Evolutionary conservation across 2,888 invertebrate genomes (phyloP), one percentile per base, ranked within the genome.

Genomic region (Dasypogon diadema): DNA sequence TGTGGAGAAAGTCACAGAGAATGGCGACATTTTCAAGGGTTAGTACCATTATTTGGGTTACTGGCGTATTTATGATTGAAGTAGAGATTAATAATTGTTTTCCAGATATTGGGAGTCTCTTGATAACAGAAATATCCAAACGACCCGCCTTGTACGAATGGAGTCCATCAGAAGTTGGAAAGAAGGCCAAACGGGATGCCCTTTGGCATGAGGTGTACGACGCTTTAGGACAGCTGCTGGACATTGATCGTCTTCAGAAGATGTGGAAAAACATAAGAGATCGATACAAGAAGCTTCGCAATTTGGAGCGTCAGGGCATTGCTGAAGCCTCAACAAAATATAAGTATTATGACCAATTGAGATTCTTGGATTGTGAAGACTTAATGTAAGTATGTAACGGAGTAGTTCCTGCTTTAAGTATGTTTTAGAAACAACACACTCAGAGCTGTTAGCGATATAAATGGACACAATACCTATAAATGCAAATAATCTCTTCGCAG

Each of bases 211-310:
- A 79, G 21, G 76, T 79, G 0, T 79, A 76, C 34, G 77, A 79
- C 1, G 75, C 78, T 0, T 58, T 79, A 2, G 79, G 78, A 0
- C 74, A 65, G 22, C 30, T 76, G 1, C 73, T 79, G 4, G 55
- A 75, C 22, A 63, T 79, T 1, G 78, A 77, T 48, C 77, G 79
- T 0, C 75, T 79, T 3, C 79, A 79, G n/a, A 79, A 79, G 24
- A 79, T 79, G 12, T 79, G 79, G 79, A 79, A 75, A 5, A 79
- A 79, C 12, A 79, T 79, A 1, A 68, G 78, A 0, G 79, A 79
- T 14, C 76, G 79, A 0, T 79, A 79, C 70, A 77, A 63, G n/a
- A 79, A 77, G 46, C 63, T 79, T 42, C 76, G 78, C 2, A 74
- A 21, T 12, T 58, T 75, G 1, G 79, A 79, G 48, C 60, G 73